Evolutionary conservation across 2,888 invertebrate species (phyloP), one percentile per base, ranked within the genome.

Genomic region (Leptarthrus brevirostris): DNA sequence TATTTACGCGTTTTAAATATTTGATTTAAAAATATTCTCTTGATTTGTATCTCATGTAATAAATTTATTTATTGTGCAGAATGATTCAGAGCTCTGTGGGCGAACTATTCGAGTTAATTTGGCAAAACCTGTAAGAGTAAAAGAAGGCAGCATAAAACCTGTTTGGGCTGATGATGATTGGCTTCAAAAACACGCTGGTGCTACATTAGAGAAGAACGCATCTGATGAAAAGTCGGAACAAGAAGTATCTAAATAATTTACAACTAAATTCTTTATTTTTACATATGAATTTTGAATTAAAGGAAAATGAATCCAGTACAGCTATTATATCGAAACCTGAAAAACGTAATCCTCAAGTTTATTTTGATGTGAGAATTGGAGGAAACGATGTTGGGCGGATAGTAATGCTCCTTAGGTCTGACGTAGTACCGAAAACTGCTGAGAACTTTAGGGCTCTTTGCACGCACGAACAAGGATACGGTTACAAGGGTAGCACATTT

Each of bases 161-260:
- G 97, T 99, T 1, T 99, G 99, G 99, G 94, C 97, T 0, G 98
- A 98, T 82, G 99, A 99, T 83, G 90, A 91, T 66, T 99, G 99
- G 99, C 85, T 99, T n/a, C 96, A 96, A 83, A 94, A 96, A 82
- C 97, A 98, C 87, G 97, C 97, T 0, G 97, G 97, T 1, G 94
- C 94, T 82, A 96, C 96, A 0, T 87, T 92, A 10, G 86, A 90
- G 12, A 85, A 87, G 1, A 85, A 83, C n/a, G 86, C 86, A 69
- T 81, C 81, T 36, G 85, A 84, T 40, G 80, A 80, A 69, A 80
- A 83, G 75, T 22, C 36, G 12, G 74, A 74, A 4, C 34, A 53
- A 84, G 84, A 66, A 40, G 86, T 86, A 34, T 82, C 80, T n/a
- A 82, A 85, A 75, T 83, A 83, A 10, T 52, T 12, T 3, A n/a